Conservation (phyloP, 2,888 invertebrate species). For the Lochmaea crataegi region DNA sequence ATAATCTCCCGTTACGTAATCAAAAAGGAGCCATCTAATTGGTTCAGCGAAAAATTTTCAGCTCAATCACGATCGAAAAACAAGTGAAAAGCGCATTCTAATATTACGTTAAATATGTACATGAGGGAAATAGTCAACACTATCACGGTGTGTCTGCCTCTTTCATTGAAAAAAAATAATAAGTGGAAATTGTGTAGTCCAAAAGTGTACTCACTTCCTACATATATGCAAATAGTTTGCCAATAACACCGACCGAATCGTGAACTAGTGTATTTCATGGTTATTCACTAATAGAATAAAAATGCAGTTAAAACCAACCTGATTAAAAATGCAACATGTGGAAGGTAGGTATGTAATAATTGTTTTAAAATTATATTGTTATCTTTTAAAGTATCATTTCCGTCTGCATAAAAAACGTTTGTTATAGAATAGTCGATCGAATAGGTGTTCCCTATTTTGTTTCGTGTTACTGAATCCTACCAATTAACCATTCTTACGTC, state of each 20-base stretch:
- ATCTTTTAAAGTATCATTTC: too few species aligned
- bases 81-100: too few species aligned
- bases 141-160: too few species aligned
- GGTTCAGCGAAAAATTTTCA: too few species aligned
- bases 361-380: slow-evolving; percentile 1
- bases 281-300: slow-evolving; percentile 10
- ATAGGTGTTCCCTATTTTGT: background rate
- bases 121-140: background rate
- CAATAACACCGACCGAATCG: slow-evolving; percentile 1
- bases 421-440: background rate
- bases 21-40: too few species aligned
- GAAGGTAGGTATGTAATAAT: background rate
- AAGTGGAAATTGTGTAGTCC: background rate
- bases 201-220: background rate
- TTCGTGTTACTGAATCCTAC: background rate
- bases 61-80: too few species aligned
- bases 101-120: too few species aligned
- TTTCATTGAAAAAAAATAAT: background rate
- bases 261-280: slow-evolving; percentile 4
- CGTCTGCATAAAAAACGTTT: background rate
- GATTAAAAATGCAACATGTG: background rate
- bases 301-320: slow-evolving; percentile 2
- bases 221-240: background rate
- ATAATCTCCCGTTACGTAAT: too few species aligned
- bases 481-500: background rate